Percentiles rank a stretch among this genome's conserved stretches.
Evolutionary conservation across 2,113 vertebrate genomes (phyloP).

Genomic region (Nycticryphes semicollaris): DNA sequence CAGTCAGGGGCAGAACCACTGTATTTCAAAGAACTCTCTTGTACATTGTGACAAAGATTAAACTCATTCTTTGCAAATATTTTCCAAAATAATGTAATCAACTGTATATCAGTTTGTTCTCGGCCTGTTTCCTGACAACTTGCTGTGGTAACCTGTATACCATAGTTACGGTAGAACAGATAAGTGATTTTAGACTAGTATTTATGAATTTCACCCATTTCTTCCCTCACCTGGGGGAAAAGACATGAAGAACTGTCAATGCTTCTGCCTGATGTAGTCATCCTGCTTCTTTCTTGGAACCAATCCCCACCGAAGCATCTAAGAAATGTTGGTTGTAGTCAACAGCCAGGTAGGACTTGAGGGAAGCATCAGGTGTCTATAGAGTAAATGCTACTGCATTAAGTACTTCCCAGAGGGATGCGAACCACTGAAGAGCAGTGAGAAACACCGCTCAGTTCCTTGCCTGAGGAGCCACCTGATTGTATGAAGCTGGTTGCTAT

Average conservation of each 20-base stretch:
- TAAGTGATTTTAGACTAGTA: neutral
- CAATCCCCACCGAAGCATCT: neutral
- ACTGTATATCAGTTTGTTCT: neutral
- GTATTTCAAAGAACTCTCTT: neutral
- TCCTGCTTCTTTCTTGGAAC: neutral
- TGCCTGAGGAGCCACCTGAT: neutral
- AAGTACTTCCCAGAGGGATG: neutral
- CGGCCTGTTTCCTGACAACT: neutral
- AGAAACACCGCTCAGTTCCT: rapidly evolving
- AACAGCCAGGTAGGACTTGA: neutral
- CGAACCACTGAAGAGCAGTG: neutral
- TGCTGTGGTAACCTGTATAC: neutral
- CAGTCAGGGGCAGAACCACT: neutral
- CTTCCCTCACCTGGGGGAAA: neutral
- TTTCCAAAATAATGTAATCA: neutral
- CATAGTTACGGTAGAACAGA: neutral
- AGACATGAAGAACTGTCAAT: neutral
- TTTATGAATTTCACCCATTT: neutral
- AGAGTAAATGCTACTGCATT: neutral
- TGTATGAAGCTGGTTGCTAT: neutral
- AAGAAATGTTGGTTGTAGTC: neutral
- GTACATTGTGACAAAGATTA: neutral
- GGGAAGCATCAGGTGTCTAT: neutral
- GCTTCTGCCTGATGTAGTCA: neutral
- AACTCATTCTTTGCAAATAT: neutral